These are phyloP conservation scores for Orchesellides sinensis DNA, from an alignment of 2,888 invertebrate species.

Conservation along the genomic window DNA sequence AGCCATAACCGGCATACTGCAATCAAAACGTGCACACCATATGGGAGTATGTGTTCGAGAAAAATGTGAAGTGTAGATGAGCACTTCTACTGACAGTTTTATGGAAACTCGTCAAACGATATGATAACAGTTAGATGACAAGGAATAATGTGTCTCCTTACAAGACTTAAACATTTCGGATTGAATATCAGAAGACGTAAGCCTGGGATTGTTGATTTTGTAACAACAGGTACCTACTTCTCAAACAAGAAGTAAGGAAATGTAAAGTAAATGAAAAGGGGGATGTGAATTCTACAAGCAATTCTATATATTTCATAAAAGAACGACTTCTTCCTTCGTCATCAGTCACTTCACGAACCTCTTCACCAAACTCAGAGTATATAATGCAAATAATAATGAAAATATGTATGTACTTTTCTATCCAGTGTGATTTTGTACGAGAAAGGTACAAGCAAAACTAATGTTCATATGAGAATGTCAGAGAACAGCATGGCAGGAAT, in stretches of 20 bases:
- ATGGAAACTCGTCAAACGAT: conserved; percentile 47
- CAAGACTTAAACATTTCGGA: too few species aligned
- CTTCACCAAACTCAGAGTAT: background rate
- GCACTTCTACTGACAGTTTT: conserved; percentile 43
- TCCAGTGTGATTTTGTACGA: too few species aligned
- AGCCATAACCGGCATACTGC: too few species aligned
- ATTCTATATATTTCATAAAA: conserved; percentile 34
- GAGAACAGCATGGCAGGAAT: too few species aligned
- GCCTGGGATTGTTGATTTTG: conserved; percentile 11
- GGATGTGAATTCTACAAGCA: conserved; percentile 27
- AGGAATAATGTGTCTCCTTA: conserved; percentile 10
- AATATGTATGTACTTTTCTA: too few species aligned
- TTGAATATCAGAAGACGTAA: conserved; percentile 2
- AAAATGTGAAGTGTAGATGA: conserved; percentile 12
- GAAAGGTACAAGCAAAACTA: too few species aligned
- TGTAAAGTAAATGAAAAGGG: conserved; percentile 39
- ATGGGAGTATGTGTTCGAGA: background rate
- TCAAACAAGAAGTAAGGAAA: conserved; percentile 34
- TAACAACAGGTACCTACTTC: background rate
- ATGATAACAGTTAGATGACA: conserved; percentile 36
- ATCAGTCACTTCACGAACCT: conserved; percentile 6
- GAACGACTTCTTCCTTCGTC: conserved; percentile 3
- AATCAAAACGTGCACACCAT: too few species aligned
- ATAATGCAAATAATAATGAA: too few species aligned
- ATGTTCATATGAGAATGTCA: too few species aligned